Percentiles rank a stretch among this genome's conserved stretches.
Conservation (phyloP, 2,113 vertebrate genomes). For the Falcunculus frontatus region DNA sequence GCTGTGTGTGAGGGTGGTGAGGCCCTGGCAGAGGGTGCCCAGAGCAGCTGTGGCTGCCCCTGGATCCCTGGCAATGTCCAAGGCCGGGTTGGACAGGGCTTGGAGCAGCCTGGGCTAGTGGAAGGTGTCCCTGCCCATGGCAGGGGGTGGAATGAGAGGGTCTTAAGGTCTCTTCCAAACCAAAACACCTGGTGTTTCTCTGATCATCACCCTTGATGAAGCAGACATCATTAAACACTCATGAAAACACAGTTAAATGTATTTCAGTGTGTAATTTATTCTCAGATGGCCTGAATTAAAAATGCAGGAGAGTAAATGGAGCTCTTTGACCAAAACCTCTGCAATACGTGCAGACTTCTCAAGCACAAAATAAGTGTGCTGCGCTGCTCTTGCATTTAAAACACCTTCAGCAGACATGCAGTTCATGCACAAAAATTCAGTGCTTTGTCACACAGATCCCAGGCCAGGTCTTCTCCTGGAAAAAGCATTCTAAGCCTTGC, state of each 20-base stretch:
- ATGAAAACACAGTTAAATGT: background rate
- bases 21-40: background rate
- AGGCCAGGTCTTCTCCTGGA: background rate
- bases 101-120: accelerated
- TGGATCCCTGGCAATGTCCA: background rate
- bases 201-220: background rate
- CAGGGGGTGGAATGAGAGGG: accelerated
- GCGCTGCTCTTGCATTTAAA: background rate
- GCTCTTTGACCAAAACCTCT: background rate
- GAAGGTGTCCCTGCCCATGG: background rate
- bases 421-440: accelerated
- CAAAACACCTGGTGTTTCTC: background rate
- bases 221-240: background rate
- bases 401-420: background rate
- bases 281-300: background rate
- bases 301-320: background rate
- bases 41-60: background rate
- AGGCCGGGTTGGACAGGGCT: accelerated
- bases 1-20: accelerated
- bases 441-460: background rate
- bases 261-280: background rate
- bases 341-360: background rate
- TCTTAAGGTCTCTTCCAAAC: background rate
- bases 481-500: background rate
- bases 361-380: background rate